Base-by-base conservation (phyloP, 2,888 invertebrate genomes). In the Odiellus spinosus region DNA sequence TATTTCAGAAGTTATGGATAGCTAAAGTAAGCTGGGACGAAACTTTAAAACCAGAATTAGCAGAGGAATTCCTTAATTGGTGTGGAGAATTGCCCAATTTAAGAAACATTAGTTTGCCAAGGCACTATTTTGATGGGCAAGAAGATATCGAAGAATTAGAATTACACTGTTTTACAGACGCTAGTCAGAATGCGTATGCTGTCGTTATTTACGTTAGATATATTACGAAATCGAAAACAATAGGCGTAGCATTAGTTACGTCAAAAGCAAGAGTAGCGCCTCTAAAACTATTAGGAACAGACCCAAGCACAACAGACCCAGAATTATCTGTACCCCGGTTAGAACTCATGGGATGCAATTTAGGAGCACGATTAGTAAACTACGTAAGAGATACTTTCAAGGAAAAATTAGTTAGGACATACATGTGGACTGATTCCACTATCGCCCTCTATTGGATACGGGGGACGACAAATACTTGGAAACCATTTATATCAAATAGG, bases 1-100 rank as follows among this genome's bases (percentile, higher is more conserved):
- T 59, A 6, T 45, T 61, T 15, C 58, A 59, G 49, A 36, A 53
- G 5, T 26, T 59, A 5, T 61, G 59, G 58, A 38, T 45, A 11
- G 17, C 33, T 6, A 47, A 51, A 2, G 6, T 53, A 3, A 46
- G 34, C 2, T 59, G 59, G 59, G 59, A 60, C 50, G 52, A 53
- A 12, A 12, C 36, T 3, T 40, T 59, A 11, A 49, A 53, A 10
- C 46, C 41, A 14, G 34, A 33, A 5, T 18, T 53, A 3, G 19
- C 17, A 5, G 8, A 42, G 2, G 15, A 33, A 6, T 51, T 45
- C 47, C 18, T 18, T 3, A 17, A 19, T 3, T 44, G 44, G 46
- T 20, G 11, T 11, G 3, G 2, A 1, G 32, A 47, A 12, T 17
- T 52, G 14, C 10, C 36, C 11, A 4, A 11, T 2, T 20, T 50